Evolutionary conservation across 1,140 invertebrate genomes (phyloP), one percentile per base, ranked within the genome.

Genomic region (Euwallacea fornicatus): DNA sequence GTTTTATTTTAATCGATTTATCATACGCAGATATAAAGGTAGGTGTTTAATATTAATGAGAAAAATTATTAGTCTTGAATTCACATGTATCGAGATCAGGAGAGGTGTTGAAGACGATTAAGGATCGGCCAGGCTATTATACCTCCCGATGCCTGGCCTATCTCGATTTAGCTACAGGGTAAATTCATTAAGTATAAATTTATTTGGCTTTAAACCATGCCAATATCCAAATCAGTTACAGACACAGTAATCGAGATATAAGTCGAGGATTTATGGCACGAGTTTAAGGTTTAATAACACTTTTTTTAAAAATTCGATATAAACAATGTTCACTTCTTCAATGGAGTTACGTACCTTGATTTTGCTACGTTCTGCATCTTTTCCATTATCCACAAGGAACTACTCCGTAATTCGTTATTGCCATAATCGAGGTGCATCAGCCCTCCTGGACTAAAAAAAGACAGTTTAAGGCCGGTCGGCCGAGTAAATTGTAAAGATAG

Each of bases 401-500:
- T 33, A 33, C 21, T 33, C 21, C 21, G 21, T 33, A 33, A 33
- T 33, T 33, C 21, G 21, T 33, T 33, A 33, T 13, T 50, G 46
- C 74, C 64, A 74, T 77, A 76, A 78, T 77, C 77, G 75, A 77
- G 73, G 60, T 64, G 64, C 62, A n/a, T 33, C 46, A 50, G 43
- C 66, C 66, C 66, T 68, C 41, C 11, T 16, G 15, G 2, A 50
- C 44, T 16, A 33, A 66, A 66, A 54, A 68, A 60, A 55, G 56
- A 43, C 13, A 44, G 67, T 41, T 69, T 62, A 69, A 69, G 67
- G 67, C 59, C 33, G 61, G 44, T 16, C 61, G 73, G 61, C 71
- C 75, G 76, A 81, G 80, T 81, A 81, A 81, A 79, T 80, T 81
- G 79, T 81, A 81, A 81, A 81, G 80, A 81, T 81, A 79, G 80